phyloP scores from a whole-genome alignment of 2,888 invertebrate species.

The Alviniconcha strummeri region DNA sequence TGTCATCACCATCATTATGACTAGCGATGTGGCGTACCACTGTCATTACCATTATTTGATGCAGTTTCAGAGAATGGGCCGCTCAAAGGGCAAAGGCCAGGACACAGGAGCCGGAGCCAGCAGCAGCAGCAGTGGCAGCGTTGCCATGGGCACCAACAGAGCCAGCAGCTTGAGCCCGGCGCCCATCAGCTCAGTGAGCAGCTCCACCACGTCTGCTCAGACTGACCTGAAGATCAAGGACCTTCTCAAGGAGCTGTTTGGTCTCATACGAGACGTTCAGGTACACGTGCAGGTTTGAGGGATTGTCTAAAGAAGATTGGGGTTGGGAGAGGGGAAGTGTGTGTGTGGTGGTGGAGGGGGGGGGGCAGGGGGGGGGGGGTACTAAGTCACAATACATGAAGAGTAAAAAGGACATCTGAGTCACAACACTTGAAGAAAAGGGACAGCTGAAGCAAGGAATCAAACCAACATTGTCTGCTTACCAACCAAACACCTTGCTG shows the following conservation, averaged over 20 bases:
- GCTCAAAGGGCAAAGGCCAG: constrained; percentile 14
- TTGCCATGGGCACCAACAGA: constrained; percentile 1
- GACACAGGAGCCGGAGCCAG: background rate
- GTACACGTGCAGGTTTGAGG: constrained; percentile 50
- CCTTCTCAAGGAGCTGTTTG: constrained; percentile 84
- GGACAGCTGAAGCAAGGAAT: background rate
- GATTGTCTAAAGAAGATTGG: constrained; percentile 10
- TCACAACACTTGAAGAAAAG: background rate
- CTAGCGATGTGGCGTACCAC: too few relatives aligned
- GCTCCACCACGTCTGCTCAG: constrained; percentile 27
- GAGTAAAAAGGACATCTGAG: too few relatives aligned
- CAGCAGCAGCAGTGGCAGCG: constrained; percentile 24
- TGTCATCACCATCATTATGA: too few relatives aligned
- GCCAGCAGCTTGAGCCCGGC: constrained; percentile 33
- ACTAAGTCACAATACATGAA: background rate
- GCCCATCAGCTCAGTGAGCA: constrained; percentile 19
- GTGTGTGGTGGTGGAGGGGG: background rate
- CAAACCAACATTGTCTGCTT: background rate
- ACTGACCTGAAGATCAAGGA: constrained; percentile 78
- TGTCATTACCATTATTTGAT: too few relatives aligned
- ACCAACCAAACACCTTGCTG: too few relatives aligned
- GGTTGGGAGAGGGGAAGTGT: background rate
- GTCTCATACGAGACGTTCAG: constrained; percentile 87
- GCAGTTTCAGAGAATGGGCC: constrained; percentile 1
- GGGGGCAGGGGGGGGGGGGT: background rate